Percentiles rank a stretch among this genome's conserved stretches.
phyloP scores from a whole-genome alignment of 2,888 invertebrate genomes.

The Eurois occulta region DNA sequence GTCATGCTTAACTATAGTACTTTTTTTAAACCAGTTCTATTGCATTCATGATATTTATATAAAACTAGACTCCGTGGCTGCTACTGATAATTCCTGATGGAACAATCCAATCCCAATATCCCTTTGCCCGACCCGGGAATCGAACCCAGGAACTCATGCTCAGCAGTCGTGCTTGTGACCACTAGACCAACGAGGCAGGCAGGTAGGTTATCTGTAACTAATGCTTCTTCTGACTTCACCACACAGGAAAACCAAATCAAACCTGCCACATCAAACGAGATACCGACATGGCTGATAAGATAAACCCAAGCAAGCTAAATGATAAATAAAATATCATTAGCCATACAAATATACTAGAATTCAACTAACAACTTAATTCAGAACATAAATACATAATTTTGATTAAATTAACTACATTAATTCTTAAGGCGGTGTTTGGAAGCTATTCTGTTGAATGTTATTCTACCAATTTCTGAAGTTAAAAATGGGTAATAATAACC shows the following conservation, averaged over 20 bases:
- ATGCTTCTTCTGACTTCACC: neutral
- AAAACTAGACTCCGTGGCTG: too few relatives aligned
- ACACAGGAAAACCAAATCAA: constrained; percentile 14
- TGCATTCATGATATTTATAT: too few relatives aligned
- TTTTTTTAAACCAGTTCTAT: too few relatives aligned
- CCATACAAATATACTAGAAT: constrained; percentile 30
- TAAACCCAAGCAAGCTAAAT: constrained; percentile 4
- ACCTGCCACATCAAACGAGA: constrained; percentile 11
- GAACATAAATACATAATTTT: constrained; percentile 61
- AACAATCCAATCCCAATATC: too few relatives aligned
- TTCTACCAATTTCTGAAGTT: constrained; percentile 46
- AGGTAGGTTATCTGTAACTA: neutral
- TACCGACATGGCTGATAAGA: constrained; percentile 29
- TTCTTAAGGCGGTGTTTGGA: constrained; percentile 34
- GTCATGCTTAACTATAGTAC: too few relatives aligned
- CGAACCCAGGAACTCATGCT: too few relatives aligned
- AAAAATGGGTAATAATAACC: constrained; percentile 52
- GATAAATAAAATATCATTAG: constrained; percentile 38
- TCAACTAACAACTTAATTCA: constrained; percentile 48
- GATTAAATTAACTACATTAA: constrained; percentile 60
- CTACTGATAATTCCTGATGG: too few relatives aligned
- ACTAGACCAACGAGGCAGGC: too few relatives aligned
- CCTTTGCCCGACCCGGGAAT: too few relatives aligned
- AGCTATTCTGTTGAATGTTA: constrained; percentile 27
- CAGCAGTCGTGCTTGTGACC: too few relatives aligned